Evolutionary conservation across 1,140 invertebrate species (phyloP).

Genomic region (Gonatopus flavifemur): DNA sequence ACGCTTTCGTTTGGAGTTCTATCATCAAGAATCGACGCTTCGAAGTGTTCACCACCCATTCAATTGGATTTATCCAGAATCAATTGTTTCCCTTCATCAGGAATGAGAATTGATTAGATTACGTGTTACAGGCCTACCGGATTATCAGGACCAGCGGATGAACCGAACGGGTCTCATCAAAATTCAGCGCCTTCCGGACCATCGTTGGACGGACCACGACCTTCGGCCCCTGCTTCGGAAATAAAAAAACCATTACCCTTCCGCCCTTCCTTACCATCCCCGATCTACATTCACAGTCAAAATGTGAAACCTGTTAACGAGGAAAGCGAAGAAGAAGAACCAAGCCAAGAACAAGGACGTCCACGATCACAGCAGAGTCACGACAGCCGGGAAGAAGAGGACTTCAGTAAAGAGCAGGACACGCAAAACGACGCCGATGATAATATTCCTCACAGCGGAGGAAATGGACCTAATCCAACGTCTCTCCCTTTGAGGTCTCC

Average conservation of each 20-base stretch:
- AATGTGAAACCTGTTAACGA: constrained; percentile 43
- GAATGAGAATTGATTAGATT: too few relatives aligned
- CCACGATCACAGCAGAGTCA: constrained; percentile 37
- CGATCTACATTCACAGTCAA: constrained; percentile 48
- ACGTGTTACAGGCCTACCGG: too few relatives aligned
- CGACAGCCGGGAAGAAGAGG: constrained; percentile 11
- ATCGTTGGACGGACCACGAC: too few relatives aligned
- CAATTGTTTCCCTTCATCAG: too few relatives aligned
- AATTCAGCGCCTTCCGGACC: too few relatives aligned
- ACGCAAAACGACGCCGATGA: constrained; percentile 24
- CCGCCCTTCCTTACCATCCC: too few relatives aligned
- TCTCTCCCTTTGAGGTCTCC: background rate
- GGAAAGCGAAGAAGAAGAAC: constrained; percentile 26
- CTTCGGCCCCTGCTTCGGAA: constrained; percentile 39
- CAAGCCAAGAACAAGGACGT: constrained; percentile 19
- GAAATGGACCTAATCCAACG: background rate
- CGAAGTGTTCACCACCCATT: too few relatives aligned
- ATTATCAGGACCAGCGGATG: too few relatives aligned
- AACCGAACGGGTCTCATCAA: too few relatives aligned
- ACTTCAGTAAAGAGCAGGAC: constrained; percentile 21
- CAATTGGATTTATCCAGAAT: too few relatives aligned
- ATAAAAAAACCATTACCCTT: constrained; percentile 40
- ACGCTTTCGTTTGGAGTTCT: too few relatives aligned
- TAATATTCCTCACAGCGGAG: constrained; percentile 6
- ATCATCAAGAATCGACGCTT: too few relatives aligned